Percentiles rank a stretch among this genome's conserved stretches.
Evolutionary conservation across 2,113 vertebrate species (phyloP).

Genomic region (Noturus placidus): DNA sequence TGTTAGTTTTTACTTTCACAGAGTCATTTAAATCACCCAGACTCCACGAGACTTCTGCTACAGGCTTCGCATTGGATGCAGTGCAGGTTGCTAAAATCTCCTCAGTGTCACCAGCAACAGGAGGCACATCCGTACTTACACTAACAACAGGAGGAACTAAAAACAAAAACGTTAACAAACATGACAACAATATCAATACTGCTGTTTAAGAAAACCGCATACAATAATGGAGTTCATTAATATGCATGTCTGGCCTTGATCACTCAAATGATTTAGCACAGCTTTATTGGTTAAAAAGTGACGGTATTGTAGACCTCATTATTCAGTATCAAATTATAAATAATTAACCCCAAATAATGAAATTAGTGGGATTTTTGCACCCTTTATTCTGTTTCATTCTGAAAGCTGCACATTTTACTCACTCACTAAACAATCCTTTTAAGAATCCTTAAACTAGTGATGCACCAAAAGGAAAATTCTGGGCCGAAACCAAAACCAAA

Average conservation of each 20-base stretch:
- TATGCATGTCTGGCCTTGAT: neutral
- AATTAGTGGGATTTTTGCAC: too few relatives aligned
- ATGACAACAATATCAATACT: neutral
- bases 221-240: neutral
- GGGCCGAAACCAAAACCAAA: too few relatives aligned
- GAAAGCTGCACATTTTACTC: too few relatives aligned
- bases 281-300: neutral
- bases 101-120: conserved; percentile 35
- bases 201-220: neutral
- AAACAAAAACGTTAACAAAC: conserved; percentile 24
- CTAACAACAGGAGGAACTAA: conserved; percentile 53
- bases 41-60: conserved; percentile 53
- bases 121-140: neutral
- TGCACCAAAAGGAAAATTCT: too few relatives aligned
- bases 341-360: too few relatives aligned
- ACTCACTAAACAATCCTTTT: too few relatives aligned
- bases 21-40: neutral
- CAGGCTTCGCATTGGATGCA: conserved; percentile 56
- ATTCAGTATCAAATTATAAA: too few relatives aligned
- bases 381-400: too few relatives aligned
- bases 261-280: neutral
- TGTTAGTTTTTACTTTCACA: neutral
- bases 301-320: neutral
- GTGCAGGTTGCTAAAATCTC: conserved; percentile 53
- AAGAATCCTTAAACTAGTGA: too few relatives aligned